Evolutionary conservation across 2,888 invertebrate genomes (phyloP).

Genomic region (Deilephila porcellus): DNA sequence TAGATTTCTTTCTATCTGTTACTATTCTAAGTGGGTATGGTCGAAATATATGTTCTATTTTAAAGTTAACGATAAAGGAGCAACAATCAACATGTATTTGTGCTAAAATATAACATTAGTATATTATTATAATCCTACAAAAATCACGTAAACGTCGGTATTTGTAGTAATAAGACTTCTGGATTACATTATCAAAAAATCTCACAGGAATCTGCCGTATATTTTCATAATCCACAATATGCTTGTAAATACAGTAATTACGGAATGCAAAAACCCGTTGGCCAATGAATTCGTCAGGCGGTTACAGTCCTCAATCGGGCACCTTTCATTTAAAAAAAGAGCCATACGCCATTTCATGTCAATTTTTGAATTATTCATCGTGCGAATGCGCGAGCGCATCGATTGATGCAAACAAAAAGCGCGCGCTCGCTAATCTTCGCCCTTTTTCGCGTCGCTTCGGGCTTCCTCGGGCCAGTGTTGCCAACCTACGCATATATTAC

Average conservation of each 20-base stretch:
- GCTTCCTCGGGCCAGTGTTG: conserved; percentile 76
- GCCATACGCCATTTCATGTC: conserved; percentile 85
- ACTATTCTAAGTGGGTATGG: no score
- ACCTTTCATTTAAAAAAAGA: conserved; percentile 84
- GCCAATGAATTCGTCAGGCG: conserved; percentile 85
- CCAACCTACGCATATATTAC: conserved; percentile 79
- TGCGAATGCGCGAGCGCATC: conserved; percentile 84
- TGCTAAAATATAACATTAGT: no score
- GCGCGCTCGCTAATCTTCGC: conserved; percentile 83
- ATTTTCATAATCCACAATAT: conserved; percentile 61
- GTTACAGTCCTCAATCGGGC: conserved; percentile 85
- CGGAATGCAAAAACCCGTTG: conserved; percentile 79
- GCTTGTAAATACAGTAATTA: conserved; percentile 78
- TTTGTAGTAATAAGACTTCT: background rate
- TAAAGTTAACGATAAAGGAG: no score
- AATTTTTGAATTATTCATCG: conserved; percentile 85
- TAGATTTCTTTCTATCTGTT: no score
- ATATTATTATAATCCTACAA: no score
- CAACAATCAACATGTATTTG: no score
- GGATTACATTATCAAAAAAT: background rate
- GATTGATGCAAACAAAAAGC: conserved; percentile 85
- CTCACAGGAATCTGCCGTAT: conserved; percentile 36
- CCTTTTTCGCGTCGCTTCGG: conserved; percentile 74
- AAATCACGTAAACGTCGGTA: background rate
- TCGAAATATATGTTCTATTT: no score